phyloP scores from a whole-genome alignment of 2,888 invertebrate species.

The Melanophora roralis region DNA sequence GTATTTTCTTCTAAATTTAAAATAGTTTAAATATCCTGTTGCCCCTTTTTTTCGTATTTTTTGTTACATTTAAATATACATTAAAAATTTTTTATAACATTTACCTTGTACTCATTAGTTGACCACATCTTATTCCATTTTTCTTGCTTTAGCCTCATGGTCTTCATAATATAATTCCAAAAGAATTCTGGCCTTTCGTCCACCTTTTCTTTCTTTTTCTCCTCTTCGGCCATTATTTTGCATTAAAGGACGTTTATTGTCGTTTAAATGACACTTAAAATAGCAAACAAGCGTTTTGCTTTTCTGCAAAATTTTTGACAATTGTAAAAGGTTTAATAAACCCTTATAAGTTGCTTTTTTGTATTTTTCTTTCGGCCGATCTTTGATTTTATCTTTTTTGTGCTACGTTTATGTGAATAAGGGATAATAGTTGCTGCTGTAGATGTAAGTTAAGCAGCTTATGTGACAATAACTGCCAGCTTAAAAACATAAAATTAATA shows the following conservation, averaged over 20 bases:
- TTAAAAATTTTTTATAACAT: not conserved
- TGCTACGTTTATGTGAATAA: not conserved
- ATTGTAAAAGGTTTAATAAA: conserved; percentile 38
- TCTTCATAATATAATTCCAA: conserved; percentile 69
- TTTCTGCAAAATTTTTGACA: conserved; percentile 20
- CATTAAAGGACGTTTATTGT: conserved; percentile 34
- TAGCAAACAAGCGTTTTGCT: not conserved
- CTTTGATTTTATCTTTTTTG: not conserved
- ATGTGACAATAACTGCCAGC: conserved; percentile 42
- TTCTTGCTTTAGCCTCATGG: conserved; percentile 69
- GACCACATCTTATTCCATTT: conserved; percentile 70
- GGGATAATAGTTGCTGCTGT: not conserved
- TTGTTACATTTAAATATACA: not conserved
- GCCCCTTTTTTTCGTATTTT: not conserved
- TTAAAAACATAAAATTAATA: conserved; percentile 21
- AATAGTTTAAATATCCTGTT: not conserved
- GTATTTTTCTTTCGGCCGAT: not conserved
- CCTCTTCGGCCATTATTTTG: conserved; percentile 63
- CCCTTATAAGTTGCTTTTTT: not conserved
- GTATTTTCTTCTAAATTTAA: too few relatives aligned
- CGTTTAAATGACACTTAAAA: conserved; percentile 1
- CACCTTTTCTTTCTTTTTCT: conserved; percentile 62
- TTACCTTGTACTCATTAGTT: conserved; percentile 67
- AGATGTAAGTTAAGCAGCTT: conserved; percentile 40
- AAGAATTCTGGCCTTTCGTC: conserved; percentile 68